Evolutionary conservation across 1,140 invertebrate genomes (phyloP).

Genomic region (Calephelis virginiensis): DNA sequence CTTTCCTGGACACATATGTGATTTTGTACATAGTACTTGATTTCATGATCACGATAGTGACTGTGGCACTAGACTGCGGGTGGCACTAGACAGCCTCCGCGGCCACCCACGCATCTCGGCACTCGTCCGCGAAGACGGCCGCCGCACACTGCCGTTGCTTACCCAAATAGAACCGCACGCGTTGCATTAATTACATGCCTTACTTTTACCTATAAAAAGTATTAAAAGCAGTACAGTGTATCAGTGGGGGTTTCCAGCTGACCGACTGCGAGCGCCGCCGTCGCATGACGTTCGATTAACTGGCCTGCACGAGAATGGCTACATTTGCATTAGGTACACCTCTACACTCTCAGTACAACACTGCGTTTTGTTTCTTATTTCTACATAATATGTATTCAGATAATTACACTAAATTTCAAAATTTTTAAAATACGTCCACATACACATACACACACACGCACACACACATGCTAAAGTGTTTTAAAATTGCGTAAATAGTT

Average conservation of each 20-base stretch:
- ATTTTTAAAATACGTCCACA: too few relatives aligned
- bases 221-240: constrained; percentile 27
- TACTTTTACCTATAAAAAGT: constrained; percentile 66
- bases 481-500: too few relatives aligned
- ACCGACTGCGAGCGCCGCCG: constrained; percentile 28
- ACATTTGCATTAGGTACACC: too few relatives aligned
- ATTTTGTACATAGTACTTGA: constrained; percentile 71
- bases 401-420: too few relatives aligned
- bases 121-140: constrained; percentile 24
- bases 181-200: constrained; percentile 50
- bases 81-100: constrained; percentile 25
- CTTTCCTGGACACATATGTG: constrained; percentile 64
- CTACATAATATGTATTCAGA: too few relatives aligned
- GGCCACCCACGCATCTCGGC: constrained; percentile 30
- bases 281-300: constrained; percentile 23
- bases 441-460: too few relatives aligned
- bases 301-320: constrained; percentile 8
- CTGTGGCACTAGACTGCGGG: constrained; percentile 21
- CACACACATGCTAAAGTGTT: too few relatives aligned
- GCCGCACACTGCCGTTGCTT: constrained; percentile 38
- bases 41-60: constrained; percentile 48
- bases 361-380: too few relatives aligned
- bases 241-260: constrained; percentile 43
- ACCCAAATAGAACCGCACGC: constrained; percentile 50
- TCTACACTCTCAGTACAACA: too few relatives aligned